phyloP scores from a whole-genome alignment of 2,113 vertebrate genomes.

The Brachirus orientalis region DNA sequence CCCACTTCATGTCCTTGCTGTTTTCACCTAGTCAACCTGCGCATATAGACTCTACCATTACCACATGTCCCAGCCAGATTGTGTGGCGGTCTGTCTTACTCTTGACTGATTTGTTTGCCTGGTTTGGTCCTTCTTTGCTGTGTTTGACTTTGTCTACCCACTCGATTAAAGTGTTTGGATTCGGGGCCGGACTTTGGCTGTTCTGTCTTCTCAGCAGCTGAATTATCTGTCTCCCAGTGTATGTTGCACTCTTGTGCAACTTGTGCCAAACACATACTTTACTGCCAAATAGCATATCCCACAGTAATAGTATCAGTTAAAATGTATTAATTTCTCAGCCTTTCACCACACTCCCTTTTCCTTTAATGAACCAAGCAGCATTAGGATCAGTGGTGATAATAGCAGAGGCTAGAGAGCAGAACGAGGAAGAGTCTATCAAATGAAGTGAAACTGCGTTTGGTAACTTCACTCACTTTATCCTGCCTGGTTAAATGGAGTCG shows the following conservation, averaged over 20 bases:
- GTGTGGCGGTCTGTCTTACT: no score
- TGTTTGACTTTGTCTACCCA: no score
- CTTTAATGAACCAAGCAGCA: slow-evolving; percentile 57
- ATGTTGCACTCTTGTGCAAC: background rate
- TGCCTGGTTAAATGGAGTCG: slow-evolving; percentile 44
- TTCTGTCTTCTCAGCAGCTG: no score
- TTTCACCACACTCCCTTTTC: slow-evolving; percentile 17
- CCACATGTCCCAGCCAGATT: no score
- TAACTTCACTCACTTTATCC: slow-evolving; percentile 51
- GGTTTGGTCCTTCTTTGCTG: no score
- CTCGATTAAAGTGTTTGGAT: no score
- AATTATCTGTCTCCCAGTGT: no score
- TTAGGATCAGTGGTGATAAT: slow-evolving; percentile 46
- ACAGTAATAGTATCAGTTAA: slow-evolving; percentile 6
- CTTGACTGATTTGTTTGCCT: no score
- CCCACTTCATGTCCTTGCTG: no score
- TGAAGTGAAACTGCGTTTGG: slow-evolving; percentile 12
- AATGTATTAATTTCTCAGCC: slow-evolving; percentile 32
- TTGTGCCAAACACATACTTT: slow-evolving; percentile 13
- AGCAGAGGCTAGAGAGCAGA: slow-evolving; percentile 40
- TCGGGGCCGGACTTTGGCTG: no score
- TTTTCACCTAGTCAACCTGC: no score
- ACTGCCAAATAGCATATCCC: slow-evolving; percentile 11
- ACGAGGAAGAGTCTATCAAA: slow-evolving; percentile 55
- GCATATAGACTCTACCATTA: no score